Conservation (phyloP, 2,113 vertebrate species). For the Peromyscus leucopus region DNA sequence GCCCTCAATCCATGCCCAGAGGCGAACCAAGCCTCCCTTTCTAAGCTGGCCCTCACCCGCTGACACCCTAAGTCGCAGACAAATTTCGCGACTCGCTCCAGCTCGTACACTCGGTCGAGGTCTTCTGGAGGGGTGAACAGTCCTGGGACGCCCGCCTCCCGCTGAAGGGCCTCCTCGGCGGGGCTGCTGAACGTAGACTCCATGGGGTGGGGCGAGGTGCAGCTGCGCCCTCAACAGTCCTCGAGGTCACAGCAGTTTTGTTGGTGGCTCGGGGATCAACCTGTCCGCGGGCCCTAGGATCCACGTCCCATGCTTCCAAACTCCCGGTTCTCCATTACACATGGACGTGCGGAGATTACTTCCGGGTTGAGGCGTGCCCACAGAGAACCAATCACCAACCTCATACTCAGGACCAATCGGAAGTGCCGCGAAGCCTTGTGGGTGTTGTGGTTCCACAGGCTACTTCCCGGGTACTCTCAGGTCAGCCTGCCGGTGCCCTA, state of each 20-base stretch:
- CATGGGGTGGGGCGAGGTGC: constrained; percentile 75
- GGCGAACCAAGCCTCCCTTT: not conserved
- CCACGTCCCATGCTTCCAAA: not conserved
- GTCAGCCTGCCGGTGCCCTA: not conserved
- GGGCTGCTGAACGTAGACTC: constrained; percentile 87
- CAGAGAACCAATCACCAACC: constrained; percentile 46
- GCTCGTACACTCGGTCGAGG: constrained; percentile 86
- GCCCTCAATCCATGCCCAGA: too few relatives aligned
- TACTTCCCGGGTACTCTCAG: rapidly evolving
- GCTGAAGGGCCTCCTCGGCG: constrained; percentile 81
- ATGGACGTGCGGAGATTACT: not conserved
- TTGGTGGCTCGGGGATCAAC: rapidly evolving
- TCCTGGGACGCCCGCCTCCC: constrained; percentile 60
- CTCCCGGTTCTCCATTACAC: not conserved
- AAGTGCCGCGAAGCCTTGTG: constrained; percentile 29
- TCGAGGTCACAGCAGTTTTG: not conserved
- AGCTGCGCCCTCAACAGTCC: not conserved
- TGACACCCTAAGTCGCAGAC: constrained; percentile 80
- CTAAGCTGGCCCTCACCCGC: constrained; percentile 52
- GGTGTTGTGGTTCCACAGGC: constrained; percentile 53
- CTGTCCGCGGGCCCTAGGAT: rapidly evolving
- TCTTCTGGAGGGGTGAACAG: not conserved
- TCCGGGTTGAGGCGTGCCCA: constrained; percentile 56
- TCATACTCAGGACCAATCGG: not conserved
- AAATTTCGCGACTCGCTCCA: constrained; percentile 80